These are phyloP conservation scores for Ptychobarbus kaznakovi DNA, from an alignment of 2,797 vertebrate species.

Conservation along the genomic window DNA sequence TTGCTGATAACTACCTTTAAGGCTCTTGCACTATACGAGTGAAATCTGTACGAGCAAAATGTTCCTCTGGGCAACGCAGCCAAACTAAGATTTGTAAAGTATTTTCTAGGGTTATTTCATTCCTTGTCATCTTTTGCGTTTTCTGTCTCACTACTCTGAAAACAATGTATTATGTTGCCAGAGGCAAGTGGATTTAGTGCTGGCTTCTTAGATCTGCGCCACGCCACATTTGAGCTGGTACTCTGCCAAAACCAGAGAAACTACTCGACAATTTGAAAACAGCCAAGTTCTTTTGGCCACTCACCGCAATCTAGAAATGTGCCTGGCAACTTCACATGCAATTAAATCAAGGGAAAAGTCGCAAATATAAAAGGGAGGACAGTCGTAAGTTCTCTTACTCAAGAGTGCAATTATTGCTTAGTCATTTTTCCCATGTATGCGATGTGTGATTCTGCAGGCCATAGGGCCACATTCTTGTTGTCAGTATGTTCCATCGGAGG, in stretches of 20 bases:
- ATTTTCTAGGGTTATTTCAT: conserved; percentile 49
- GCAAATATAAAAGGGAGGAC: conserved; percentile 52
- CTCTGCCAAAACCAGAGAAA: conserved; percentile 64
- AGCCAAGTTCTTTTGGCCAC: conserved; percentile 60
- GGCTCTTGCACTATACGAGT: neutral
- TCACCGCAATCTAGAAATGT: conserved; percentile 59
- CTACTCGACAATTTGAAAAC: conserved; percentile 65
- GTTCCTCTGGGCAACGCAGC: neutral
- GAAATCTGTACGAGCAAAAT: too few species aligned
- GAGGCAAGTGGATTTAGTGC: conserved; percentile 53
- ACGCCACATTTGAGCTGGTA: conserved; percentile 63
- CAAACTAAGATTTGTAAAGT: conserved; percentile 42
- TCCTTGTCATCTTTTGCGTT: conserved; percentile 45
- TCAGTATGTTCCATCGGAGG: conserved; percentile 28
- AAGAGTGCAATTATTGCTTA: conserved; percentile 47
- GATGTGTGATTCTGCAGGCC: neutral
- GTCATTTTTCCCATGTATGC: conserved; percentile 49
- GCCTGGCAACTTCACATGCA: conserved; percentile 62
- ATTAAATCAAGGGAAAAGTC: conserved; percentile 54
- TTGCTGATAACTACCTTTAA: neutral
- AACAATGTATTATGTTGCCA: conserved; percentile 50
- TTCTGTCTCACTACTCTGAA: conserved; percentile 47
- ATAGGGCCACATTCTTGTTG: conserved; percentile 11
- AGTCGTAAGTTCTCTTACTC: conserved; percentile 30
- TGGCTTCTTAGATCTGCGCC: conserved; percentile 61